Evolutionary conservation across 53 echinoderm and acorn worm species (phyloP), one percentile per base, ranked within the genome.

Genomic region (Holothuria leucospilota): DNA sequence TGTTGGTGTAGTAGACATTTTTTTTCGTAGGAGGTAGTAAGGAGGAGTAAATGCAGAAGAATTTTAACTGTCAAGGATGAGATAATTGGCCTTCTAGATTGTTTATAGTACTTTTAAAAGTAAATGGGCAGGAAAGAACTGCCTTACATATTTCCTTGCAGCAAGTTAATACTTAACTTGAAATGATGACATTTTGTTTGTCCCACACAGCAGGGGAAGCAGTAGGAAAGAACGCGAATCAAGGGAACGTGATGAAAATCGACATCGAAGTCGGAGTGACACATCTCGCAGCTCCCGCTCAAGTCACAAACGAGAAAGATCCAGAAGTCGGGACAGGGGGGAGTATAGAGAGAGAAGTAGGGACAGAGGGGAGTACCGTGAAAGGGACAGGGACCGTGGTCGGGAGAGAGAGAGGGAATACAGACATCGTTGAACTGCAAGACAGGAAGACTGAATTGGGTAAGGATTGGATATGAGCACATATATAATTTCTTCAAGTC

Each of bases 331-430:
- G 0, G 96, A 96, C 15, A 70, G 94, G 6, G 49, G 40, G 2
- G 94, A 95, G 79, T 94, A 91, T 46, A 93, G 94, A 13, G 94
- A 95, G 68, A 91, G 96, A n/a, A 91, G 91, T 87, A 86, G 94
- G 21, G 96, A 96, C 41, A 88, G 89, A 23, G 94, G 92, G 9
- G 92, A 96, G 74, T 53, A 82, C 25, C 59, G 96, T 38, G 94
- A 96, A 20, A 78, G 94, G 0, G 92, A 93, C 52, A 46, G 94
- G 60, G 94, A 96, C 39, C 86, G 96, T 12, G 93, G 93, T 14
- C 81, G 96, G 12, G 93, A 93, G 29, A 65, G 91, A 0, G 38
- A 68, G 20, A 62, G 84, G 49, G 91, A 92, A 52, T 94, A 96
- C 58, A 86, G 94, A 25, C 94, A 92, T 41, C 96, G 96, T 21